Conservation (phyloP, 2,113 vertebrate genomes). For the Mirza zaza region DNA sequence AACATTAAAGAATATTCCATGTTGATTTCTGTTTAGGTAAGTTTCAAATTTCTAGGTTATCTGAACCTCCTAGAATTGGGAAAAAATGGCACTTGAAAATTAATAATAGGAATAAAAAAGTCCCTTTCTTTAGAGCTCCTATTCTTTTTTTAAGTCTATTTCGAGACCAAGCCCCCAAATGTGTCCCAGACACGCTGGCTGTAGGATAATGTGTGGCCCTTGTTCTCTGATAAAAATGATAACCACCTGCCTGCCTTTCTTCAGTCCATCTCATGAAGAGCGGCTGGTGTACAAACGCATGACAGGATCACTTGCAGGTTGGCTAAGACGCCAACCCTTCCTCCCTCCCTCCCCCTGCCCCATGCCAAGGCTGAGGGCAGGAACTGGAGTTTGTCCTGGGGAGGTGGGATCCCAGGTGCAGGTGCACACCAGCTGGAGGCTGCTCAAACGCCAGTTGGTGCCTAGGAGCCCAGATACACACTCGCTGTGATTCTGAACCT, state of each 20-base stretch:
- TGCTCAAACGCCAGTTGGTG: conserved; percentile 19
- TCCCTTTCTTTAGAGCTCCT: neutral
- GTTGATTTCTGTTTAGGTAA: conserved; percentile 5
- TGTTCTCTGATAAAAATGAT: neutral
- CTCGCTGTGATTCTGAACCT: conserved; percentile 55
- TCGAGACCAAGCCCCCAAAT: neutral
- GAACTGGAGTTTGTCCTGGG: conserved; percentile 55
- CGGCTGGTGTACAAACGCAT: neutral
- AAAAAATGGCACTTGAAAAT: conserved; percentile 40
- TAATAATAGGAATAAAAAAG: neutral
- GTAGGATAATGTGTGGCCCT: neutral
- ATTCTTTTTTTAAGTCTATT: neutral
- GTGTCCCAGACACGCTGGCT: neutral
- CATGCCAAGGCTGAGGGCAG: conserved; percentile 46
- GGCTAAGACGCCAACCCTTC: neutral
- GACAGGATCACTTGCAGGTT: conserved; percentile 14
- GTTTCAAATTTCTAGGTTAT: neutral
- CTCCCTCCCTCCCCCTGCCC: neutral
- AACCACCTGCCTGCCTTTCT: neutral
- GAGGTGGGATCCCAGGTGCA: conserved; percentile 64
- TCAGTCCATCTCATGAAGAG: neutral
- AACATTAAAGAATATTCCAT: neutral
- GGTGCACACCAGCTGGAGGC: conserved; percentile 71
- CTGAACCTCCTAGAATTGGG: neutral
- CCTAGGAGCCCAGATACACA: neutral